Evolutionary conservation across 2,113 vertebrate species (phyloP).

Genomic region (Anarhynchus alexandrinus): DNA sequence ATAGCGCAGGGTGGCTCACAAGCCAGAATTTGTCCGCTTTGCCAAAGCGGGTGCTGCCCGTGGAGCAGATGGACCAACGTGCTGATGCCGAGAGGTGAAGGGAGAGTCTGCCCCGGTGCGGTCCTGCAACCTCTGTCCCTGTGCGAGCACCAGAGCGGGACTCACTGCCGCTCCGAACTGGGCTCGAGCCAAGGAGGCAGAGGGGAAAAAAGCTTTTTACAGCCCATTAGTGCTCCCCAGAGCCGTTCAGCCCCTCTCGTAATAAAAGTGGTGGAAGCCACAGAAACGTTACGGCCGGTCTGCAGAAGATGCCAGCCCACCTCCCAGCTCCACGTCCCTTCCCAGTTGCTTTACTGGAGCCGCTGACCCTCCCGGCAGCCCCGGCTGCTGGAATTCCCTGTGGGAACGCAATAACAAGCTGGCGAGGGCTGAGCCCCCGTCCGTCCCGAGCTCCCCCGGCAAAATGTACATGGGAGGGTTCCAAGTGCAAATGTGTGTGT

Average conservation of each 20-base stretch:
- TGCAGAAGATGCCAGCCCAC: neutral
- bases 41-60: neutral
- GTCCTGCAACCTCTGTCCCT: neutral
- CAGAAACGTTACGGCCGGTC: neutral
- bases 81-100: neutral
- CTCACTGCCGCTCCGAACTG: neutral
- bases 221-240: constrained; percentile 46
- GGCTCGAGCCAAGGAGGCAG: constrained; percentile 34
- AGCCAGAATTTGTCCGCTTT: neutral
- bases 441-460: neutral
- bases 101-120: neutral
- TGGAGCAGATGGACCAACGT: neutral
- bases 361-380: neutral
- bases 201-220: constrained; percentile 29
- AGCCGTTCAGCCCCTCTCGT: neutral
- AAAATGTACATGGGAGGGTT: neutral
- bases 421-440: neutral
- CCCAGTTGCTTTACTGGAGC: neutral
- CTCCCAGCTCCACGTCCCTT: neutral
- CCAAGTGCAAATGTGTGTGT: constrained; percentile 40
- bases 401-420: neutral
- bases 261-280: constrained; percentile 41
- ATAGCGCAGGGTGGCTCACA: neutral
- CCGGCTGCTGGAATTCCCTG: constrained; percentile 5
- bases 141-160: neutral